phyloP scores from a whole-genome alignment of 2,797 vertebrate species.

The Distichodus sexfasciatus region DNA sequence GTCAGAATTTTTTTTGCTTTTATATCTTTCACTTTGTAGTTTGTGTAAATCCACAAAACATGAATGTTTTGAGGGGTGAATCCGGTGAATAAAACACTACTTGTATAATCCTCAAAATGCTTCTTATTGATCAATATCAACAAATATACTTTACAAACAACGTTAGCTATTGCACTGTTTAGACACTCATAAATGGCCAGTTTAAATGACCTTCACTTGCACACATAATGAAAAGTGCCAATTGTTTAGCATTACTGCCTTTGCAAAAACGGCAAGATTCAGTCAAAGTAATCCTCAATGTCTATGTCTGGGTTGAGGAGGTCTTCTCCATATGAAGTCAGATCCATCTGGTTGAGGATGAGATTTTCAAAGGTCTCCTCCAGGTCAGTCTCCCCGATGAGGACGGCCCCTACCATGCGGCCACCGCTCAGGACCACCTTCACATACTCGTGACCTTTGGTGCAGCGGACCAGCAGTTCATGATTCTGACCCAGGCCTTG shows the following conservation, averaged over 20 bases:
- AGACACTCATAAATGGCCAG: no score
- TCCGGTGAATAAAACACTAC: no score
- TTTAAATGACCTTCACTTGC: no score
- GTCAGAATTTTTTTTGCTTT: no score
- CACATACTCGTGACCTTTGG: constrained; percentile 86
- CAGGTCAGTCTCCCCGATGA: constrained; percentile 92
- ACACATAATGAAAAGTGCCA: no score
- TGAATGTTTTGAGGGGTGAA: no score
- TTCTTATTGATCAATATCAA: no score
- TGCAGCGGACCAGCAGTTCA: constrained; percentile 88
- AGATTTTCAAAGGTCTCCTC: constrained; percentile 98
- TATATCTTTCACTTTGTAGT: no score
- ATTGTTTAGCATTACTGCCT: neutral
- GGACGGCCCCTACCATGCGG: constrained; percentile 87
- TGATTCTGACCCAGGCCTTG: constrained; percentile 85
- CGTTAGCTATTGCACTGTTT: no score
- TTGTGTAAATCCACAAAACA: no score
- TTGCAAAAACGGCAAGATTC: constrained; percentile 32
- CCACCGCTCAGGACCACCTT: constrained; percentile 87
- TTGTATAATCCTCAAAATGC: no score
- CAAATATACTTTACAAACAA: no score
- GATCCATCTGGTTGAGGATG: constrained; percentile 95
- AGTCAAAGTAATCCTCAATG: constrained; percentile 98
- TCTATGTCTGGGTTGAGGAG: constrained; percentile 91
- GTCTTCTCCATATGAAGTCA: constrained; percentile 85